Conservation (phyloP, 92 coral and sea anemone genomes). For the Parazoanthus darwini region DNA sequence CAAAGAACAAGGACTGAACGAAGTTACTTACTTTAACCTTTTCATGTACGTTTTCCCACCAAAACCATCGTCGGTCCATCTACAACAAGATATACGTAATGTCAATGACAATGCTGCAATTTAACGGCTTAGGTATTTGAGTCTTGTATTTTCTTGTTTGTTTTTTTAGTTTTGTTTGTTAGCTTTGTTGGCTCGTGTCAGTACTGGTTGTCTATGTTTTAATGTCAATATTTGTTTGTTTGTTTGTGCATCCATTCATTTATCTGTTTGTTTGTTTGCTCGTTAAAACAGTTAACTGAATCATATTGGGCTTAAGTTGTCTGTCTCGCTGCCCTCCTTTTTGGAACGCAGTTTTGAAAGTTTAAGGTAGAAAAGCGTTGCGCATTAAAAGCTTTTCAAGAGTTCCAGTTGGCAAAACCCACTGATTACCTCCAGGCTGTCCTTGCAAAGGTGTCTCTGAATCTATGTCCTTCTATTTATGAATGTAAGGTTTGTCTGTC, state of each 20-base stretch:
- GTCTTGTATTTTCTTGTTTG: too few species aligned
- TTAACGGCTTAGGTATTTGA: too few species aligned
- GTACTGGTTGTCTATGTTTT: not conserved
- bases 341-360: too few species aligned
- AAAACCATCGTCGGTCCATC: conserved; percentile 99
- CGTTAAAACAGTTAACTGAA: not conserved
- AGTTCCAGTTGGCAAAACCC: too few species aligned
- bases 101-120: not conserved
- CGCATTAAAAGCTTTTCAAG: not conserved
- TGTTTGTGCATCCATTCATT: not conserved
- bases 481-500: not conserved
- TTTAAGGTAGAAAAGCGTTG: not conserved
- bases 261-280: not conserved
- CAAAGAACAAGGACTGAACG: not conserved
- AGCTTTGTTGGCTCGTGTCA: not conserved
- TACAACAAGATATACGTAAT: conserved; percentile 11
- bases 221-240: not conserved
- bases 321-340: not conserved
- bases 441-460: too few species aligned
- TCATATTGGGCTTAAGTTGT: not conserved
- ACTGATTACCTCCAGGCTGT: not conserved
- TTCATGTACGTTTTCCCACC: conserved; percentile 92
- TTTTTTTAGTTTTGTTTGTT: not conserved
- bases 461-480: not conserved
- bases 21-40: conserved; percentile 74